A percentile compares a stretch with the other conserved stretches of the same genome.
phyloP scores from a whole-genome alignment of 2,113 vertebrate species.

The Podarcis cretensis region DNA sequence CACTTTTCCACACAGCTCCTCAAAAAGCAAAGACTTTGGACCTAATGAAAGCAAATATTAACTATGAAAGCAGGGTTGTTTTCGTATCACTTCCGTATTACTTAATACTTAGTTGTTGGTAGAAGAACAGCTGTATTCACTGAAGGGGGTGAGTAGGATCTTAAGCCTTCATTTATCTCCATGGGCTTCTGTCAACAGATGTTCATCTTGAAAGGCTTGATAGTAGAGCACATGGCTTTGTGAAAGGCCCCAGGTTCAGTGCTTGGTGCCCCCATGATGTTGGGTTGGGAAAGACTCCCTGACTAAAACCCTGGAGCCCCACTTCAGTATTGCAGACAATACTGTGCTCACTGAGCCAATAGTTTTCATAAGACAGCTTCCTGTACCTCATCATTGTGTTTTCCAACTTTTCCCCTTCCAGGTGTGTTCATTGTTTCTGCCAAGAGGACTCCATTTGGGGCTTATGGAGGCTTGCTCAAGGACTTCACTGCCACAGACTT shows the following conservation, averaged over 20 bases:
- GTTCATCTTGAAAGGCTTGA: too few species aligned
- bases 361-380: too few species aligned
- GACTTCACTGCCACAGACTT: slow-evolving; percentile 91
- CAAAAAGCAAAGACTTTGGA: background rate
- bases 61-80: background rate
- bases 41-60: background rate
- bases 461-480: slow-evolving; percentile 89
- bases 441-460: slow-evolving; percentile 93
- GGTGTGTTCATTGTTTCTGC: slow-evolving; percentile 94
- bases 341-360: too few species aligned
- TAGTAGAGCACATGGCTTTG: too few species aligned
- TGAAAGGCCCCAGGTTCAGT: background rate
- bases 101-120: too few species aligned
- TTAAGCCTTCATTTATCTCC: too few species aligned
- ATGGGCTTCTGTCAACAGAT: too few species aligned
- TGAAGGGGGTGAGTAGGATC: too few species aligned
- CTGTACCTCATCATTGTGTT: background rate
- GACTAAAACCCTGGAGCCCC: background rate
- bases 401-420: slow-evolving; percentile 50
- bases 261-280: background rate
- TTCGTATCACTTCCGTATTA: too few species aligned
- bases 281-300: background rate
- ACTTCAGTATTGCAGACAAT: background rate
- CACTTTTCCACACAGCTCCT: background rate
- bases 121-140: too few species aligned